Conservation (phyloP, 2,888 invertebrate species). For the Drosophila imparisetae region DNA sequence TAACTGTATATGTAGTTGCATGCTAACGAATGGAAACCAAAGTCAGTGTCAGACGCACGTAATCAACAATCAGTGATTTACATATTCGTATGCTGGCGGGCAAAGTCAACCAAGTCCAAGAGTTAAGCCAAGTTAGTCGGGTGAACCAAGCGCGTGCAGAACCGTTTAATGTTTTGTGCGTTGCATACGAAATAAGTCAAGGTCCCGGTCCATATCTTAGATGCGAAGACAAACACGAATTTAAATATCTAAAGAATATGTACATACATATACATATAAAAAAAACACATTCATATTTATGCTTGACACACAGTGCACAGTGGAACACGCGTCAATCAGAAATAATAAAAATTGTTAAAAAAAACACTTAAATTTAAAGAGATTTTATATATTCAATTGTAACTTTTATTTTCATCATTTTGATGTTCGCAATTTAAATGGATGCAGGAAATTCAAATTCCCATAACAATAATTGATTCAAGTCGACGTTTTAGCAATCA, state of each 20-base stretch:
- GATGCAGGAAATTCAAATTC: no score
- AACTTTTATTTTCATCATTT: background rate
- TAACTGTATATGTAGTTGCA: background rate
- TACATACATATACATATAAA: background rate
- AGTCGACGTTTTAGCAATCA: background rate
- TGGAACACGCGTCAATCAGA: background rate
- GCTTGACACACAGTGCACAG: conserved; percentile 22
- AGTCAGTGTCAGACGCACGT: conserved; percentile 53
- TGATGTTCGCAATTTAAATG: background rate
- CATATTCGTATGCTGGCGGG: conserved; percentile 1
- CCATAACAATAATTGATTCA: background rate
- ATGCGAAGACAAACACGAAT: conserved; percentile 14
- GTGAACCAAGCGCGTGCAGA: conserved; percentile 36
- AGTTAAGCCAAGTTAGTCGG: conserved; percentile 18
- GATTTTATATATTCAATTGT: background rate
- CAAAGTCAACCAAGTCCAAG: conserved; percentile 17
- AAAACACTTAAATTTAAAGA: no score
- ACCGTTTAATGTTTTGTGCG: conserved; percentile 56
- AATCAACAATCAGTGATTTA: conserved; percentile 25
- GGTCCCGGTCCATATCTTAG: conserved; percentile 50
- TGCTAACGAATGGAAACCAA: conserved; percentile 30
- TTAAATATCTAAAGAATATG: background rate
- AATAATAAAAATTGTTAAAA: background rate
- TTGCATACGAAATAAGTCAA: conserved; percentile 77
- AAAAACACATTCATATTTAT: conserved; percentile 39